These are phyloP conservation scores for Cephalotes varians DNA, from an alignment of 2,888 invertebrate genomes.

Conservation along the genomic window DNA sequence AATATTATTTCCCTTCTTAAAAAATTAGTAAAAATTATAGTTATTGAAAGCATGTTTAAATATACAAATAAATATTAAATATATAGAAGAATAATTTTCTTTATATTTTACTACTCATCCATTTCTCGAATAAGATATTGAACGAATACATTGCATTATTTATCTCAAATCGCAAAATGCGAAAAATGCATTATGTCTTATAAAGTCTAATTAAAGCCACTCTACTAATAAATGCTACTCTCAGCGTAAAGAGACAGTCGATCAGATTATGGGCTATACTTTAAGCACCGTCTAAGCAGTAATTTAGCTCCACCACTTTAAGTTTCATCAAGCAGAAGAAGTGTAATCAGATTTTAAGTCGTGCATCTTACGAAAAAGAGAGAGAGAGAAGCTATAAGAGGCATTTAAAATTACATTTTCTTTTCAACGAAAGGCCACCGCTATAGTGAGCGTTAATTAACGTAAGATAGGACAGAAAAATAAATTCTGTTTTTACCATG, in stretches of 20 bases:
- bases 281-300: constrained; percentile 54
- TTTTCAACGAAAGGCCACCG: constrained; percentile 28
- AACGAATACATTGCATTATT: background rate
- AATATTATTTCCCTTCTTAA: background rate
- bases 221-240: constrained; percentile 28
- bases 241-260: constrained; percentile 51
- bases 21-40: background rate
- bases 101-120: background rate
- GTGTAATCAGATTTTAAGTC: constrained; percentile 51
- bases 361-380: constrained; percentile 52
- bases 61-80: background rate
- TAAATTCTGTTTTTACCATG: constrained; percentile 17
- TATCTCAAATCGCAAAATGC: constrained; percentile 4
- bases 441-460: constrained; percentile 21
- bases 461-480: background rate
- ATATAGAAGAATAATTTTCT: background rate
- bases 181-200: constrained; percentile 39
- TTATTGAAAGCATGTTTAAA: background rate
- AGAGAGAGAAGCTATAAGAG: constrained; percentile 40
- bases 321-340: constrained; percentile 44
- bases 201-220: constrained; percentile 47
- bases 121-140: background rate
- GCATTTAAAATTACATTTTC: constrained; percentile 46
- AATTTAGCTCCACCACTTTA: constrained; percentile 51
- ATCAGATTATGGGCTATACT: constrained; percentile 45